Percentiles rank a stretch among this genome's conserved stretches.
These are phyloP conservation scores for Byasa hedistus DNA, from an alignment of 2,888 invertebrate genomes.

Conservation along the genomic window DNA sequence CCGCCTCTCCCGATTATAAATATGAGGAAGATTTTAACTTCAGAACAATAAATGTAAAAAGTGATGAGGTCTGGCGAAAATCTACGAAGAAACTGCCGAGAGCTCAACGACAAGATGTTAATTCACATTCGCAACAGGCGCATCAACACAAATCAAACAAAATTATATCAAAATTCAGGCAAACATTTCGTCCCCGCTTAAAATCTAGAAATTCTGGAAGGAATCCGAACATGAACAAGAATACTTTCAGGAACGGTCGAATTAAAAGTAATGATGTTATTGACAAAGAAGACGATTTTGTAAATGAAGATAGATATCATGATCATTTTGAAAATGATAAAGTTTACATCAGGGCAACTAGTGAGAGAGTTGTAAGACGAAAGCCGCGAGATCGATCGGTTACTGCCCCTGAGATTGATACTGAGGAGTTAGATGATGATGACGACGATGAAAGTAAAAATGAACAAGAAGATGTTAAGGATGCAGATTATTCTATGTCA, in stretches of 20 bases:
- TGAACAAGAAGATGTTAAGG: conserved; percentile 27
- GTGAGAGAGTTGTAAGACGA: conserved; percentile 46
- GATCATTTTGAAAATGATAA: conserved; percentile 32
- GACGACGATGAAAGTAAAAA: conserved; percentile 29
- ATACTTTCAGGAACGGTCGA: conserved; percentile 35
- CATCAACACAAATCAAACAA: conserved; percentile 37
- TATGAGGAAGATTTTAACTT: conserved; percentile 53
- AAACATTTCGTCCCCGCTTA: conserved; percentile 38
- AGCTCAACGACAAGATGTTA: conserved; percentile 32
- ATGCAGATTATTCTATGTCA: conserved; percentile 16
- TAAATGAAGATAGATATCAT: conserved; percentile 39
- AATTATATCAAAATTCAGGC: conserved; percentile 37
- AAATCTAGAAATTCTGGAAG: conserved; percentile 37
- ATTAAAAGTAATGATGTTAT: conserved; percentile 40
- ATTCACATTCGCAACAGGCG: conserved; percentile 29
- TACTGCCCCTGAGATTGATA: conserved; percentile 32
- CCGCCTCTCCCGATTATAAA: conserved; percentile 60
- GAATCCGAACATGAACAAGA: conserved; percentile 34
- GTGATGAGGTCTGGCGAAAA: conserved; percentile 45
- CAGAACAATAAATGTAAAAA: conserved; percentile 37
- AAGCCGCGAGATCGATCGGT: conserved; percentile 52
- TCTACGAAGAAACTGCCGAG: conserved; percentile 42
- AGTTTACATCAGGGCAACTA: conserved; percentile 36
- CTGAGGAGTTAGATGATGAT: conserved; percentile 33
- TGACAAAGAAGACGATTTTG: conserved; percentile 38